Evolutionary conservation across 2,888 invertebrate species (phyloP).

Genomic region (Pheosia gnoma): DNA sequence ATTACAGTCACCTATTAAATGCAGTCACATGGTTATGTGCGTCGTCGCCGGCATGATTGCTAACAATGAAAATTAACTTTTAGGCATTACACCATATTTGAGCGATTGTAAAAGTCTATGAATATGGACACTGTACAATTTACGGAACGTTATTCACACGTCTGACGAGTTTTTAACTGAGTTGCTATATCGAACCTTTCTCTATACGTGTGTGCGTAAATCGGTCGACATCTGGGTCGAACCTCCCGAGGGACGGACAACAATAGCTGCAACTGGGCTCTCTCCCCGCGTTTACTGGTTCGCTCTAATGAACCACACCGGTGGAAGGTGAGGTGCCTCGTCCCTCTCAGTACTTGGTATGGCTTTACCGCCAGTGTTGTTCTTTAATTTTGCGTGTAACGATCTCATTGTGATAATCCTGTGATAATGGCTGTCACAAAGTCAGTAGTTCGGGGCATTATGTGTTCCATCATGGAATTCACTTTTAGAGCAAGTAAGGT

Average conservation of each 20-base stretch:
- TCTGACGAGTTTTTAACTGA: background rate
- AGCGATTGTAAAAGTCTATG: too few relatives aligned
- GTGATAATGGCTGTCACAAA: slow-evolving; percentile 69
- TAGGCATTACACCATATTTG: too few relatives aligned
- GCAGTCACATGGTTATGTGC: background rate
- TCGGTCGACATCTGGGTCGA: slow-evolving; percentile 68
- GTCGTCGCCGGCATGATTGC: background rate
- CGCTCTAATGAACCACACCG: slow-evolving; percentile 76
- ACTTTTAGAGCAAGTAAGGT: slow-evolving; percentile 82
- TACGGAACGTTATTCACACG: background rate
- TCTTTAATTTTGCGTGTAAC: slow-evolving; percentile 12
- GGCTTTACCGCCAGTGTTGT: slow-evolving; percentile 47
- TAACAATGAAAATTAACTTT: background rate
- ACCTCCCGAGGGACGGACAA: slow-evolving; percentile 76
- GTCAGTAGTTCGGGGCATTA: slow-evolving; percentile 76
- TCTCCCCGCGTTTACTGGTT: slow-evolving; percentile 75
- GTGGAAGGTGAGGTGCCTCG: slow-evolving; percentile 56
- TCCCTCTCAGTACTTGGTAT: slow-evolving; percentile 63
- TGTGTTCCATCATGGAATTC: slow-evolving; percentile 80
- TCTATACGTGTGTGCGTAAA: slow-evolving; percentile 67
- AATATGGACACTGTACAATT: too few relatives aligned
- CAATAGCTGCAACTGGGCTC: slow-evolving; percentile 75
- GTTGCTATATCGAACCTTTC: slow-evolving; percentile 10
- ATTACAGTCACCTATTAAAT: slow-evolving; percentile 36
- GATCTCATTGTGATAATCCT: slow-evolving; percentile 14